Percentiles rank a stretch among this genome's conserved stretches.
Evolutionary conservation across 2,113 vertebrate species (phyloP).

Genomic region (Numenius arquata): DNA sequence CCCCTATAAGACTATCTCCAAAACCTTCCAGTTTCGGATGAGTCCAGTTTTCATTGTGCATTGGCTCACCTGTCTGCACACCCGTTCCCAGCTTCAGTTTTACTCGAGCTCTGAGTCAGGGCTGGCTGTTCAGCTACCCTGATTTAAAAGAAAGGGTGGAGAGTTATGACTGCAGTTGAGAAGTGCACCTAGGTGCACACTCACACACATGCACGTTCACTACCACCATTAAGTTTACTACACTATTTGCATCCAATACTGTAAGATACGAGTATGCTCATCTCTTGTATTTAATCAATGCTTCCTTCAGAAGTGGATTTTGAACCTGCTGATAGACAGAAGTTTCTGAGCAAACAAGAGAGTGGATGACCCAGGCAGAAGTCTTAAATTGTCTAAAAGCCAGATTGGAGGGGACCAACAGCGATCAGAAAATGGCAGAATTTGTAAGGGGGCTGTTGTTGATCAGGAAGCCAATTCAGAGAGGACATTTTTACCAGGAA

Average conservation of each 20-base stretch:
- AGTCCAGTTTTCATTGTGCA: not conserved
- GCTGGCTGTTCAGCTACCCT: not conserved
- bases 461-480: not conserved
- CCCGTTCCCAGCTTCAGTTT: not conserved
- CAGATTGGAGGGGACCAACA: not conserved
- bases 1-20: not conserved
- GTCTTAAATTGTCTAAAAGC: not conserved
- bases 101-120: not conserved
- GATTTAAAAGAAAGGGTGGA: not conserved
- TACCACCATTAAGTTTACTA: not conserved
- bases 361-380: not conserved
- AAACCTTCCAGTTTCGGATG: not conserved
- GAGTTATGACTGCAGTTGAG: not conserved
- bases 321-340: not conserved
- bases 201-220: rapidly evolving
- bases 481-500: not conserved
- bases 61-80: not conserved
- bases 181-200: not conserved
- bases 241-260: not conserved
- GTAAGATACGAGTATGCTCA: not conserved
- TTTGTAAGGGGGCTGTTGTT: not conserved
- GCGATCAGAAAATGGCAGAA: not conserved
- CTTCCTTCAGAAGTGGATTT: not conserved
- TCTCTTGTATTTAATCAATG: not conserved
- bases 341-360: not conserved